These are phyloP conservation scores for Macroteleia sp. DNA, from an alignment of 2,888 invertebrate genomes.

Conservation along the genomic window DNA sequence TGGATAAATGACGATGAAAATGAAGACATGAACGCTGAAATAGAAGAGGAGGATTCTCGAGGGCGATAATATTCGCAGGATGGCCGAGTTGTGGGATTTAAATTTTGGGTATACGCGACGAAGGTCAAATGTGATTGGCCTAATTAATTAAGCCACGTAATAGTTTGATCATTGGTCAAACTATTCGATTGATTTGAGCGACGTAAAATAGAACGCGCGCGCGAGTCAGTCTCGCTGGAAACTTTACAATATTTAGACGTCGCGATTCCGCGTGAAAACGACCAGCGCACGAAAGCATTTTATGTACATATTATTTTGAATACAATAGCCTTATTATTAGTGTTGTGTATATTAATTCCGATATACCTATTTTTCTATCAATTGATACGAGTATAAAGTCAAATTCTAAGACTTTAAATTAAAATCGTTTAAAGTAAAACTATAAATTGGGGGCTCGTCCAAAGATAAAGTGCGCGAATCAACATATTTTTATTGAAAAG, in stretches of 20 bases:
- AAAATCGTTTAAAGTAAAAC: background rate
- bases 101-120: background rate
- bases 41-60: too few relatives aligned
- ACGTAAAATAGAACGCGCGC: background rate
- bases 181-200: background rate
- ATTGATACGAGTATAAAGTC: too few relatives aligned
- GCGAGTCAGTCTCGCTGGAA: background rate
- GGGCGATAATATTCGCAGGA: too few relatives aligned
- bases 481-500: background rate
- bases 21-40: too few relatives aligned
- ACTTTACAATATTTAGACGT: background rate
- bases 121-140: background rate
- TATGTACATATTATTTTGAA: background rate
- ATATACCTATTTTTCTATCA: background rate
- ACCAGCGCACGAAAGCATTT: background rate
- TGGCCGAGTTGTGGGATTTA: background rate
- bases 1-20: too few relatives aligned
- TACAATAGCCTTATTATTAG: background rate
- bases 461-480: background rate
- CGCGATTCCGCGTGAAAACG: background rate
- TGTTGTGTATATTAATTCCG: background rate
- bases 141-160: background rate
- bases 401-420: background rate
- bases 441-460: constrained; percentile 6
- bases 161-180: background rate